phyloP scores from a whole-genome alignment of 2,113 vertebrate genomes.

The Gnathonemus echidnorhynchus region DNA sequence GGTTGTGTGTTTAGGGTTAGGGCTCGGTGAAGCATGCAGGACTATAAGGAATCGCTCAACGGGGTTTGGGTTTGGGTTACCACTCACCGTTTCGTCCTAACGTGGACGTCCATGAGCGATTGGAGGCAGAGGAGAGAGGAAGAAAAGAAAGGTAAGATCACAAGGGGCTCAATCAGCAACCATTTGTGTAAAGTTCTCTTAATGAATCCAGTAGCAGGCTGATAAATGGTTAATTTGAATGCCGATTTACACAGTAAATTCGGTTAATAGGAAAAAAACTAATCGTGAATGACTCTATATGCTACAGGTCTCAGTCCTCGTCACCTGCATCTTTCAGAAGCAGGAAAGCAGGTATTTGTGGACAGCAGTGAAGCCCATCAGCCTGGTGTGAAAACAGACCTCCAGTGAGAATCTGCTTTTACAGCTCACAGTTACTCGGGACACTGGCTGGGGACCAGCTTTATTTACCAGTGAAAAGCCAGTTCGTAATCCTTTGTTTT shows the following conservation, averaged over 20 bases:
- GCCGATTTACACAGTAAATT: background rate
- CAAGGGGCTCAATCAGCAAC: background rate
- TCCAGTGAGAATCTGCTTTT: background rate
- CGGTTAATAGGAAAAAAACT: background rate
- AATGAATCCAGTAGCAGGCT: background rate
- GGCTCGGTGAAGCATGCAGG: background rate
- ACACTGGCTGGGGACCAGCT: background rate
- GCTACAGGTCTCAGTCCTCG: background rate
- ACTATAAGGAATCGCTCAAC: background rate
- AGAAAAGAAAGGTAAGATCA: background rate
- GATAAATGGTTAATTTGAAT: background rate
- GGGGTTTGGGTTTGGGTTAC: background rate
- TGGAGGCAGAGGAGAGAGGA: background rate
- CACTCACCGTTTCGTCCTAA: constrained; percentile 11
- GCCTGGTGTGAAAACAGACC: background rate
- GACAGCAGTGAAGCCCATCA: background rate
- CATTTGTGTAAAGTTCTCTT: background rate
- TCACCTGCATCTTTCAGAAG: background rate
- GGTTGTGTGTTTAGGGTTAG: background rate
- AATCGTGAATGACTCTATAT: background rate
- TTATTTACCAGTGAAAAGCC: background rate
- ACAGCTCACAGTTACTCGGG: background rate
- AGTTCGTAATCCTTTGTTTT: background rate
- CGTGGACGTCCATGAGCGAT: background rate
- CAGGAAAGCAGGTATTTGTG: background rate